These are phyloP conservation scores for Campoletis raptor DNA, from an alignment of 2,888 invertebrate genomes.

Conservation along the genomic window DNA sequence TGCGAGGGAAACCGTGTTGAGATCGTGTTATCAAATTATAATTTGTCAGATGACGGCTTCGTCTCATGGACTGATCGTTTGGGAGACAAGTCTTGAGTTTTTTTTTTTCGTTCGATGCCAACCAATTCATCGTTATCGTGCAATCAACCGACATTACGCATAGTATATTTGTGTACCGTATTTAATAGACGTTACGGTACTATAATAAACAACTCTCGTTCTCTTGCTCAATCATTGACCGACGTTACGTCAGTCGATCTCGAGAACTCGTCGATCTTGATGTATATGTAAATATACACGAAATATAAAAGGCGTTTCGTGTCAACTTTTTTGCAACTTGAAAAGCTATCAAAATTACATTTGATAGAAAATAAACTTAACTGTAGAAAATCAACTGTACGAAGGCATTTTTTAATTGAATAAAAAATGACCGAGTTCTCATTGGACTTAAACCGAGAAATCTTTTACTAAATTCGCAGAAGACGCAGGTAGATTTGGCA, in stretches of 20 bases:
- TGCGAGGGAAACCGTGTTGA: too few species aligned
- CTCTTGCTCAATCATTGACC: conserved; percentile 70
- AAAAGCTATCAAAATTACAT: background rate
- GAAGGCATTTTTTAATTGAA: background rate
- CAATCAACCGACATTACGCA: conserved; percentile 40
- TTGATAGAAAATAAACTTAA: background rate
- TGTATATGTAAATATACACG: background rate
- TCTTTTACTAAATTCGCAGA: background rate
- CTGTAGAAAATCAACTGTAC: background rate
- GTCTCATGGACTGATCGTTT: background rate
- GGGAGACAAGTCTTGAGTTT: background rate
- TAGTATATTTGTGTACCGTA: conserved; percentile 64
- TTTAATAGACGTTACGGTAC: conserved; percentile 51
- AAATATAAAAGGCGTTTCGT: background rate
- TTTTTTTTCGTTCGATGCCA: background rate
- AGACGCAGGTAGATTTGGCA: background rate
- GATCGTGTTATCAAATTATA: background rate
- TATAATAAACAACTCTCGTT: conserved; percentile 70
- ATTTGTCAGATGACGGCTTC: background rate
- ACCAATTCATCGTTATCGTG: conserved; percentile 17
- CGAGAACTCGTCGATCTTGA: conserved; percentile 36
- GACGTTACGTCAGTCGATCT: conserved; percentile 66
- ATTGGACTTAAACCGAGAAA: background rate
- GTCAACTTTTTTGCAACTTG: background rate
- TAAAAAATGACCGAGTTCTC: background rate